These are phyloP conservation scores for Chlamydotis undulata DNA, from an alignment of 2,113 vertebrate genomes.

Conservation along the genomic window DNA sequence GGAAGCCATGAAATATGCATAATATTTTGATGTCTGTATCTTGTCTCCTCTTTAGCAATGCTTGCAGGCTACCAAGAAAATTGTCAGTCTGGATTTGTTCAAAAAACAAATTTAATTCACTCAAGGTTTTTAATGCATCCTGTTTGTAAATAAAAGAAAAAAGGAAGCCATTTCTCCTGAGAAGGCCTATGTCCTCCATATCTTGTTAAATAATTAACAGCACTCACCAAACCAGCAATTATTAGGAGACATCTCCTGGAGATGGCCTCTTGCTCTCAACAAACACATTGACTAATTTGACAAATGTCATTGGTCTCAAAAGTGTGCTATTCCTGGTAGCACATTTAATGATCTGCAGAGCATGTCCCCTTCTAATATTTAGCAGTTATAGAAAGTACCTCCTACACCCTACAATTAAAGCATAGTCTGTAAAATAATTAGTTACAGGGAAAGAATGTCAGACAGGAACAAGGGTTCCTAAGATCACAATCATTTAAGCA, in stretches of 20 bases:
- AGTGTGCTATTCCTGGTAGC: constrained; percentile 38
- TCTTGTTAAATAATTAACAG: constrained; percentile 80
- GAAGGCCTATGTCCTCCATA: constrained; percentile 25
- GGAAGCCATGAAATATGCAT: constrained; percentile 48
- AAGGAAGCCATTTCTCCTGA: constrained; percentile 47
- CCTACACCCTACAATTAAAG: constrained; percentile 73
- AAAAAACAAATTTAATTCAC: constrained; percentile 48
- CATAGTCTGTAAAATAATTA: constrained; percentile 71
- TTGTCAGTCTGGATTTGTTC: constrained; percentile 44
- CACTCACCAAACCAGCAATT: constrained; percentile 66
- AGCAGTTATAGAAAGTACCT: constrained; percentile 60
- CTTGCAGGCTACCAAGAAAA: constrained; percentile 10
- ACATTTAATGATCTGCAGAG: constrained; percentile 73
- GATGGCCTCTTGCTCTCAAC: constrained; percentile 62
- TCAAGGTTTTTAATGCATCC: constrained; percentile 52
- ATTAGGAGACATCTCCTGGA: constrained; percentile 46
- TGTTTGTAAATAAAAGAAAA: constrained; percentile 61
- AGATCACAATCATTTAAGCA: constrained; percentile 63
- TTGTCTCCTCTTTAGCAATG: constrained; percentile 7
- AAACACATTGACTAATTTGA: constrained; percentile 60
- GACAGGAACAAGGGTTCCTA: constrained; percentile 23
- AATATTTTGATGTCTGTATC: constrained; percentile 42
- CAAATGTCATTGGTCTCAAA: constrained; percentile 63
- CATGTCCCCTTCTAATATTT: constrained; percentile 54
- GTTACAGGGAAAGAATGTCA: constrained; percentile 60